Base-by-base conservation (phyloP, 2,797 vertebrate species). In the Spea hammondii region DNA sequence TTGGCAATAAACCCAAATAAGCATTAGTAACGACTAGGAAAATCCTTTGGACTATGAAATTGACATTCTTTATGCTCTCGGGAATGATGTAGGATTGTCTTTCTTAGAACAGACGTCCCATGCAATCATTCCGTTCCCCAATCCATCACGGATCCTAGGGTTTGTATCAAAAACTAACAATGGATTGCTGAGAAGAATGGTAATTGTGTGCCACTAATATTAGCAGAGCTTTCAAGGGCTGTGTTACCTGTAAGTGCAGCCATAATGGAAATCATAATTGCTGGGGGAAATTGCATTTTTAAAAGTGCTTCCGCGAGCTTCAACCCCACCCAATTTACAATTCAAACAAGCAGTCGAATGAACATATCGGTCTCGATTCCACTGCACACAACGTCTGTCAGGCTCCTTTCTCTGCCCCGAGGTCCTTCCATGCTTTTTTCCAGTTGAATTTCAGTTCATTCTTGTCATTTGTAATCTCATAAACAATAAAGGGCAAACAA, bases 181-280 rank as follows among this genome's bases (percentile, higher is more conserved):
- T 65, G 68, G 60, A 66, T 51, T 47, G 70, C 76, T 70, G 49
- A 71, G 49, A 50, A 72, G 62, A 72, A 78, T 66, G 62, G 60
- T 72, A 78, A 72, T 72, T 47, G 49, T 65, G 48, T 54, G 57
- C 67, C 14, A n/a, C 10, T 57, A 45, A 13, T 78, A 78, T 65
- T 72, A 70, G 76, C 46, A n/a, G 44, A 32, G 68, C 68, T 78
- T 78, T 78, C 57, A 65, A 78, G 59, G 62, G 60, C 60, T 64
- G 32, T 59, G 65, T 74, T 79, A 74, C 65, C 78, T 79, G 57
- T 79, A 75, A 79, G 72, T 75, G 72, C 72, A 74, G 72, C 44
- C 66, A 74, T 79, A 68, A 79, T 79, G 71, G 78, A 68, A 47
- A 62, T 12, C 8, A 32, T 74, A 79, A 79, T 79, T 62, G 78